A percentile compares a stretch with the other conserved stretches of the same genome.
phyloP scores from a whole-genome alignment of 1,140 invertebrate species.

The Acromyrmex echinatior region DNA sequence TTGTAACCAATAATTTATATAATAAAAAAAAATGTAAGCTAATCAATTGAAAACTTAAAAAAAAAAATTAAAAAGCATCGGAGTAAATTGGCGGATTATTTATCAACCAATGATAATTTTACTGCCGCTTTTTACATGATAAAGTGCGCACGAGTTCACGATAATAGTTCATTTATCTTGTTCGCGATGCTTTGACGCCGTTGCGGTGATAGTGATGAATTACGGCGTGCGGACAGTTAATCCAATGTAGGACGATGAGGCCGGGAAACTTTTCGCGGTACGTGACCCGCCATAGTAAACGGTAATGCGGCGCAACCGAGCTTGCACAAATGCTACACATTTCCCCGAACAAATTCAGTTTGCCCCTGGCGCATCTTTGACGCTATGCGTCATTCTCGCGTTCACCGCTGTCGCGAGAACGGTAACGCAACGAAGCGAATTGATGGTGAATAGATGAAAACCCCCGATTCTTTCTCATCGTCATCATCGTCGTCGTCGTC shows the following conservation, averaged over 20 bases:
- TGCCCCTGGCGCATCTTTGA: slow-evolving; percentile 69
- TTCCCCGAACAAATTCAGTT: slow-evolving; percentile 75
- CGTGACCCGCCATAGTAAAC: slow-evolving; percentile 68
- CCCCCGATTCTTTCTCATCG: not conserved
- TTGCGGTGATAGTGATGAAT: slow-evolving; percentile 46
- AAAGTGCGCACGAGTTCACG: not conserved
- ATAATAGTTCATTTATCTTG: slow-evolving; percentile 61
- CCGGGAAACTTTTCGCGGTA: slow-evolving; percentile 71
- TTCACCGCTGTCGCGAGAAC: slow-evolving; percentile 57
- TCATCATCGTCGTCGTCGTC: not conserved
- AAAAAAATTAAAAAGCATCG: not conserved
- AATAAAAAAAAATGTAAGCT: not conserved
- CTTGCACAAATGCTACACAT: slow-evolving; percentile 66
- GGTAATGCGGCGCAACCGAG: slow-evolving; percentile 42
- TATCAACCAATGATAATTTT: not conserved
- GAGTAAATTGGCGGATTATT: not conserved
- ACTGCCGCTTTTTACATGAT: slow-evolving; percentile 21
- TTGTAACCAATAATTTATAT: not conserved
- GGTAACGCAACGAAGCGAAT: slow-evolving; percentile 23
- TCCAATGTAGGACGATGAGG: slow-evolving; percentile 61
- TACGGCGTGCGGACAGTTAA: slow-evolving; percentile 65
- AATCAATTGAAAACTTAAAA: slow-evolving; percentile 8
- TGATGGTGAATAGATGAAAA: slow-evolving; percentile 8
- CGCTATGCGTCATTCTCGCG: slow-evolving; percentile 69
- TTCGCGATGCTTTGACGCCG: slow-evolving; percentile 19